Evolutionary conservation across 2,797 vertebrate genomes (phyloP).

Genomic region (Falco berigora): DNA sequence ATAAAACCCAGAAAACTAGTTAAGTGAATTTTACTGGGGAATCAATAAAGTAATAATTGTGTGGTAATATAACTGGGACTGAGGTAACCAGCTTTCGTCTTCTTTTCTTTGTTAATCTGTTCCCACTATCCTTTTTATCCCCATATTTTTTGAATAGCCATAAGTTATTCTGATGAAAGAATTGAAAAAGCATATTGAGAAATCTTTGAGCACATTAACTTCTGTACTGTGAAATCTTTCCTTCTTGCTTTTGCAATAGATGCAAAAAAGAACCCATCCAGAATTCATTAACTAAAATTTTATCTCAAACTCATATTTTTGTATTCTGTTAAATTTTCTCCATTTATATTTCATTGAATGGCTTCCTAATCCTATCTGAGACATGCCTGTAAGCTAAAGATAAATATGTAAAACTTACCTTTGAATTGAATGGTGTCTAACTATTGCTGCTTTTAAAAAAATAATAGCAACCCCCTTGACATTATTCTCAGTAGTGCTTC

Average conservation of each 20-base stretch:
- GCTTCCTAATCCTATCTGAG: slow-evolving; percentile 56
- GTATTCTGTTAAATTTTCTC: slow-evolving; percentile 18
- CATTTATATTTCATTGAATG: slow-evolving; percentile 46
- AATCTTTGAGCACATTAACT: slow-evolving; percentile 6
- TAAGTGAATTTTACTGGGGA: slow-evolving; percentile 80
- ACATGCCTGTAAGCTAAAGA: slow-evolving; percentile 60
- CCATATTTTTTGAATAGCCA: background rate
- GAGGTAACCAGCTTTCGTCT: background rate
- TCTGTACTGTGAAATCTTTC: slow-evolving; percentile 17
- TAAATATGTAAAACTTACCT: slow-evolving; percentile 56
- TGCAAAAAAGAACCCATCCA: background rate
- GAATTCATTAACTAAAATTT: slow-evolving; percentile 53
- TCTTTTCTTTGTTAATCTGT: background rate
- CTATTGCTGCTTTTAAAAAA: background rate
- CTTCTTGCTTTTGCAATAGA: background rate
- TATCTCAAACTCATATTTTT: slow-evolving; percentile 20
- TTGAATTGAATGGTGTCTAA: slow-evolving; percentile 6
- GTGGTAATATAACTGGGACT: background rate
- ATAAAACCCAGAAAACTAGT: slow-evolving; percentile 75
- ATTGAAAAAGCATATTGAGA: background rate
- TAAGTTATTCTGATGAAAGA: background rate
- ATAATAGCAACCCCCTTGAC: background rate
- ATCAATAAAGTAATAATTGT: slow-evolving; percentile 73
- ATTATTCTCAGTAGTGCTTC: background rate
- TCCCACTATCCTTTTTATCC: background rate